Evolutionary conservation across 2,888 invertebrate species (phyloP), one percentile per base, ranked within the genome.

Genomic region (Cantharis flavilabris): DNA sequence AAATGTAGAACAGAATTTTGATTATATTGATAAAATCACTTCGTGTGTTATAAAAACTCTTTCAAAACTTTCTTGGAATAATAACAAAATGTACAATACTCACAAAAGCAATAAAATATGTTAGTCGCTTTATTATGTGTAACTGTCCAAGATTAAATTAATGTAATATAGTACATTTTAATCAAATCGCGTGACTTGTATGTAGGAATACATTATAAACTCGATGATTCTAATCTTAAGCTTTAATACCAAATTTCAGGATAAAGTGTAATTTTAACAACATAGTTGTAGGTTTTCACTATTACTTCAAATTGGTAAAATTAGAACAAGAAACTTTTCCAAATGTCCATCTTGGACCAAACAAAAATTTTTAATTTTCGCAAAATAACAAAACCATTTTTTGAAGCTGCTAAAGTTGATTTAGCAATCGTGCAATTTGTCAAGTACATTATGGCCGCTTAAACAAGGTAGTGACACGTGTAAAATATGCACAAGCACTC

Each of bases 401-500:
- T 49, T 7, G 49, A n/a, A 49, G n/a, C n/a, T n/a, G 49, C n/a
- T 49, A 49, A n/a, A 33, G 13, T 33, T 4, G 1, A 49, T 49
- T 49, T 49, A 23, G 65, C 13, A 67, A 14, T 20, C 23, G 64
- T 67, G 49, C 62, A 69, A 83, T 86, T 85, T 85, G 84, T 86
- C 85, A 86, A 82, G 79, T 80, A 84, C 86, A 85, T 85, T 84
- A 86, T 84, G 84, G 84, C 83, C 81, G 84, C 83, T 86, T 84
- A 86, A 86, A 86, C 85, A 86, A 86, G 84, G 85, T 84, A 86
- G 83, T 85, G 86, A 85, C 85, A 84, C 82, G 82, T 84, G 84
- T 85, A 85, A 85, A 85, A 85, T 86, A 86, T 87, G 86, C 86
- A 86, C 83, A 81, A 83, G 85, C 86, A 87, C 86, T 86, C 85